A percentile compares a stretch with the other conserved stretches of the same genome.
These are phyloP conservation scores for Yponomeuta plumbellus DNA, from an alignment of 2,888 invertebrate genomes.

Conservation along the genomic window DNA sequence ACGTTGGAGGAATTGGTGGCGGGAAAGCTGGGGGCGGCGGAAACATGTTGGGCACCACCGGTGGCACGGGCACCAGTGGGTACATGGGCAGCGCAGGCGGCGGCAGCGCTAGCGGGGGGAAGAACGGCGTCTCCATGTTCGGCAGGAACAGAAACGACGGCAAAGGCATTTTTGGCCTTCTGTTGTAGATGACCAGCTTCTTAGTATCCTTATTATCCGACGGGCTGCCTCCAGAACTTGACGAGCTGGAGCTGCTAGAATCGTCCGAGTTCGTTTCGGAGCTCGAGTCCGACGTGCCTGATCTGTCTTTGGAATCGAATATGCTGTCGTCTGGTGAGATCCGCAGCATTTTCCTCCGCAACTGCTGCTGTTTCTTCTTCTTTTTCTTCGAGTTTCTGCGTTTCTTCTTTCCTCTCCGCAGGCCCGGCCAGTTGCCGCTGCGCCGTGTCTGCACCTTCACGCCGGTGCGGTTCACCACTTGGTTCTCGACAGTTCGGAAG, in stretches of 20 bases:
- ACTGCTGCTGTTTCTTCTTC: slow-evolving; percentile 32
- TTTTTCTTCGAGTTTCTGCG: slow-evolving; percentile 27
- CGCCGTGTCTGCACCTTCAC: slow-evolving; percentile 29
- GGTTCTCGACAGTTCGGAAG: slow-evolving; percentile 63
- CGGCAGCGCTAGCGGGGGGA: slow-evolving; percentile 58
- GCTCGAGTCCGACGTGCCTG: background rate
- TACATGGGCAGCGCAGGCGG: slow-evolving; percentile 58
- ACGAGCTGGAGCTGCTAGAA: background rate
- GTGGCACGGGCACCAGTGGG: slow-evolving; percentile 36
- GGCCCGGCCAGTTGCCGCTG: background rate
- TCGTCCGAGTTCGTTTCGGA: background rate
- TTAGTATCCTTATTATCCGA: slow-evolving; percentile 55
- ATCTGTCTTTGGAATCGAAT: slow-evolving; percentile 30
- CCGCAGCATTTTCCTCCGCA: slow-evolving; percentile 47
- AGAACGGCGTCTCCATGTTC: slow-evolving; percentile 55
- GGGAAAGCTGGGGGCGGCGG: background rate
- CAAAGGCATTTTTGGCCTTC: slow-evolving; percentile 51
- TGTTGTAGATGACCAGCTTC: slow-evolving; percentile 50
- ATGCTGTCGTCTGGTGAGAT: slow-evolving; percentile 61
- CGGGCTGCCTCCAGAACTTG: background rate
- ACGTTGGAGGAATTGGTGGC: too few relatives aligned
- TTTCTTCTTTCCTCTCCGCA: slow-evolving; percentile 26
- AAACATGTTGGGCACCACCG: background rate
- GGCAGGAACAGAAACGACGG: slow-evolving; percentile 67
- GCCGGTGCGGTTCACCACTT: slow-evolving; percentile 56